These are phyloP conservation scores for Hirudinaria manillensis DNA, from an alignment of 2,888 invertebrate genomes.

Conservation along the genomic window DNA sequence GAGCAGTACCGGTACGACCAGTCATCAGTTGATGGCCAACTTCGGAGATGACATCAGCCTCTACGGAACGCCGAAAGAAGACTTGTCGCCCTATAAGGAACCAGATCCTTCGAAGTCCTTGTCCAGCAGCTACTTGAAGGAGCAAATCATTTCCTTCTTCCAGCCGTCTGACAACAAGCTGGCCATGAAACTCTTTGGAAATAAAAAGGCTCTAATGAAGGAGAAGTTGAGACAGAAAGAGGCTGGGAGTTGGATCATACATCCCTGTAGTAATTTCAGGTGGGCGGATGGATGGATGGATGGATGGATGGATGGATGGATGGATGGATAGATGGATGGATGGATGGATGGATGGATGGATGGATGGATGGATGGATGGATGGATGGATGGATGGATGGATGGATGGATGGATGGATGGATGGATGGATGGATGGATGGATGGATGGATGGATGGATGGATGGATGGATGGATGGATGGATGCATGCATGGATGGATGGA, in stretches of 20 bases:
- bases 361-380: not conserved
- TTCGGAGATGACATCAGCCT: constrained; percentile 31
- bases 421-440: not conserved
- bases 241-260: constrained; percentile 97
- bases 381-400: not conserved
- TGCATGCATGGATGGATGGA: not conserved
- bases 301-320: constrained; percentile 16
- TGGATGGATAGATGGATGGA: constrained; percentile 11
- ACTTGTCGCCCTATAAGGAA: constrained; percentile 18
- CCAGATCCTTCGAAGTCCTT: constrained; percentile 9
- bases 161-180: constrained; percentile 98
- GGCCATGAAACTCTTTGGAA: constrained; percentile 98
- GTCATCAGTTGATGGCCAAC: constrained; percentile 1
- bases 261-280: constrained; percentile 99
- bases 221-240: constrained; percentile 95
- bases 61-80: constrained; percentile 32
- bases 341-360: constrained; percentile 17
- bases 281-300: constrained; percentile 55
- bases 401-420: not conserved
- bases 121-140: constrained; percentile 59
- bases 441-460: not conserved
- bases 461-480: constrained; percentile 1
- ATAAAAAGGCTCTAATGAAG: constrained; percentile 96
- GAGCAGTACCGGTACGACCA: not conserved
- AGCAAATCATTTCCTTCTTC: constrained; percentile 63